Evolutionary conservation across 2,888 invertebrate genomes (phyloP).

Genomic region (Polia nebulosa): DNA sequence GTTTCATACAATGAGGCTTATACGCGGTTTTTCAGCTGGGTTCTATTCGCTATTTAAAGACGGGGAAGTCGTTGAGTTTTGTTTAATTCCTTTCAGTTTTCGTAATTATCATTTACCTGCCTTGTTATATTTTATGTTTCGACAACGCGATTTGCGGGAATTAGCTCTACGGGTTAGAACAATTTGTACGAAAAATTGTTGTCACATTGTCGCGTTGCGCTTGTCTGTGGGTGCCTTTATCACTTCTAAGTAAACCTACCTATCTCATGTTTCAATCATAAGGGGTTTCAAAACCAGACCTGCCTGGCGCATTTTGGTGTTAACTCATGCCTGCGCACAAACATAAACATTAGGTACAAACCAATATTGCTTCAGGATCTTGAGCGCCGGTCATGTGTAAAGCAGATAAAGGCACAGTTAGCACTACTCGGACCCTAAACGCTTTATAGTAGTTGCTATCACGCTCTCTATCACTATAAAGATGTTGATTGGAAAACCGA

Average conservation of each 20-base stretch:
- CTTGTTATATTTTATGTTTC: neutral
- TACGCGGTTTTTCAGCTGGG: constrained; percentile 24
- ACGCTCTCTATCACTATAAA: constrained; percentile 78
- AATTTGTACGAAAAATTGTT: no score
- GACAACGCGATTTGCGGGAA: neutral
- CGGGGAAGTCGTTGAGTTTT: constrained; percentile 17
- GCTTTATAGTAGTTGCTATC: constrained; percentile 71
- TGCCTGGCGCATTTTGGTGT: neutral
- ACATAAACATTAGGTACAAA: constrained; percentile 19
- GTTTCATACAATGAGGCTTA: constrained; percentile 59
- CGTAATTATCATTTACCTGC: neutral
- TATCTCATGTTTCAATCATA: neutral
- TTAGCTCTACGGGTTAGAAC: neutral
- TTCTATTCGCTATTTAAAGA: constrained; percentile 18
- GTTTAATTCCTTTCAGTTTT: constrained; percentile 1
- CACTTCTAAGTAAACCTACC: no score
- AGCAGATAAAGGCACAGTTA: constrained; percentile 51
- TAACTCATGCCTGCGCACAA: constrained; percentile 17
- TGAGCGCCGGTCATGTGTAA: constrained; percentile 36
- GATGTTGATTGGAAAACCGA: constrained; percentile 86
- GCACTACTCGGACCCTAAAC: constrained; percentile 55
- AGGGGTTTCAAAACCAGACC: neutral
- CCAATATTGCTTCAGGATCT: constrained; percentile 41
- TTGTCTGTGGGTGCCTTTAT: no score
- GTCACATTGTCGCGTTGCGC: no score